Evolutionary conservation across 1,140 invertebrate genomes (phyloP).

Genomic region (Polypedilum pembai): DNA sequence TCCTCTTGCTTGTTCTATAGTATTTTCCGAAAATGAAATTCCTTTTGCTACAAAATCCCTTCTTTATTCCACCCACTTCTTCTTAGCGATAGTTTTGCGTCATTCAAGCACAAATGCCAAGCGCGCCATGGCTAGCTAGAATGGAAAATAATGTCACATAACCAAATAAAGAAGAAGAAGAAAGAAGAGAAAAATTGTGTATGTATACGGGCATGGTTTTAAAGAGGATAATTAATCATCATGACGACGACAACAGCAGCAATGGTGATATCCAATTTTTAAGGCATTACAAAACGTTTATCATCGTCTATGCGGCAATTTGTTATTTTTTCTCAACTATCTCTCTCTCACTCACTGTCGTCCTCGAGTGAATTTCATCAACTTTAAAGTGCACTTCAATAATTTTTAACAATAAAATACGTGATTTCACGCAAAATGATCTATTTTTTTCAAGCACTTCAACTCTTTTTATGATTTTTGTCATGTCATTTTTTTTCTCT

Average conservation of each 20-base stretch:
- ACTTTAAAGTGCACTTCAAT: background rate
- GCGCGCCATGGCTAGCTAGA: too few species aligned
- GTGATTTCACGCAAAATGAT: slow-evolving; percentile 16
- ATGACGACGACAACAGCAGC: background rate
- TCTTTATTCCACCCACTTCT: slow-evolving; percentile 1
- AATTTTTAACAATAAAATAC: background rate
- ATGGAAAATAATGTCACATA: too few species aligned
- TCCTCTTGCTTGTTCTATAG: too few species aligned
- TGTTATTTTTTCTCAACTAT: slow-evolving; percentile 14
- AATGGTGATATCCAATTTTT: background rate
- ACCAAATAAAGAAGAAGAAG: too few species aligned
- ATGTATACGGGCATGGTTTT: background rate
- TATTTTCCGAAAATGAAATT: background rate
- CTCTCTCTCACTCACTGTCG: too few species aligned
- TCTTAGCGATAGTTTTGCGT: background rate
- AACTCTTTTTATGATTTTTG: background rate
- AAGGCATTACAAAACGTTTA: slow-evolving; percentile 25
- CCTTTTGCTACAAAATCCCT: background rate
- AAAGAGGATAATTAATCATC: background rate
- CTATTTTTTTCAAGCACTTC: background rate
- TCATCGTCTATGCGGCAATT: background rate
- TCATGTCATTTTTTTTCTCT: slow-evolving; percentile 3
- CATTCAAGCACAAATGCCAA: background rate
- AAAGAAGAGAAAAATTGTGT: too few species aligned
- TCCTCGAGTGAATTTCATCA: background rate